phyloP scores from a whole-genome alignment of 2,888 invertebrate species.

The Amphipoea lucens region DNA sequence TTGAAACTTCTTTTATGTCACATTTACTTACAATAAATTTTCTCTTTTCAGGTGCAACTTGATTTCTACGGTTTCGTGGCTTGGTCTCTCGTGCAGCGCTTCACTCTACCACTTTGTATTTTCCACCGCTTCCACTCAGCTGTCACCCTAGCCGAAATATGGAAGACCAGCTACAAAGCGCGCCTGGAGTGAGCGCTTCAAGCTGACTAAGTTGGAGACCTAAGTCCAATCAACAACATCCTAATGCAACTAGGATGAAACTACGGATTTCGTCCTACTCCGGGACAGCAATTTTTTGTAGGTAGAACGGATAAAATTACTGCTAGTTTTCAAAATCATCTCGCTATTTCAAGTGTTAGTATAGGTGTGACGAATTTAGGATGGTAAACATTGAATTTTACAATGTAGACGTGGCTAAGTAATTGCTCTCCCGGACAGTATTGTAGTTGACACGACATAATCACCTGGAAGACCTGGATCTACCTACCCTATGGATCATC shows the following conservation, averaged over 20 bases:
- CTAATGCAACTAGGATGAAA: slow-evolving; percentile 72
- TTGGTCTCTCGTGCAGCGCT: slow-evolving; percentile 97
- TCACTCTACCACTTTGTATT: slow-evolving; percentile 98
- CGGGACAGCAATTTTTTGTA: slow-evolving; percentile 87
- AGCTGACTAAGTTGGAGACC: slow-evolving; percentile 70
- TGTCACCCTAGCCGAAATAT: slow-evolving; percentile 98
- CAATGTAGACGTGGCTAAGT: slow-evolving; percentile 65
- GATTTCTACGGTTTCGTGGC: slow-evolving; percentile 98
- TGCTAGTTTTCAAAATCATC: slow-evolving; percentile 83
- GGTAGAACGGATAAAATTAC: slow-evolving; percentile 82
- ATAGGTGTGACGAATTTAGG: slow-evolving; percentile 82
- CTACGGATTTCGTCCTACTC: slow-evolving; percentile 85
- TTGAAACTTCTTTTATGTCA: too few species aligned
- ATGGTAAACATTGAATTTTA: slow-evolving; percentile 73
- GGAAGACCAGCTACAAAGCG: slow-evolving; percentile 98
- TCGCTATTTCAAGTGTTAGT: slow-evolving; percentile 81
- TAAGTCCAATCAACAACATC: slow-evolving; percentile 75
- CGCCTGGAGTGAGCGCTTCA: slow-evolving; percentile 93
- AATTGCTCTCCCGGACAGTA: slow-evolving; percentile 81
- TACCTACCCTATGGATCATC: slow-evolving; percentile 75
- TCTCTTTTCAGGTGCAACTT: slow-evolving; percentile 92
- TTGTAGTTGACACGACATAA: slow-evolving; percentile 68
- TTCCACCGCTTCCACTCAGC: slow-evolving; percentile 99
- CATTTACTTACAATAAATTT: slow-evolving; percentile 1
- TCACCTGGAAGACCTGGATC: slow-evolving; percentile 62